Evolutionary conservation across 1,140 invertebrate species (phyloP).

Genomic region (Antheraea pernyi): DNA sequence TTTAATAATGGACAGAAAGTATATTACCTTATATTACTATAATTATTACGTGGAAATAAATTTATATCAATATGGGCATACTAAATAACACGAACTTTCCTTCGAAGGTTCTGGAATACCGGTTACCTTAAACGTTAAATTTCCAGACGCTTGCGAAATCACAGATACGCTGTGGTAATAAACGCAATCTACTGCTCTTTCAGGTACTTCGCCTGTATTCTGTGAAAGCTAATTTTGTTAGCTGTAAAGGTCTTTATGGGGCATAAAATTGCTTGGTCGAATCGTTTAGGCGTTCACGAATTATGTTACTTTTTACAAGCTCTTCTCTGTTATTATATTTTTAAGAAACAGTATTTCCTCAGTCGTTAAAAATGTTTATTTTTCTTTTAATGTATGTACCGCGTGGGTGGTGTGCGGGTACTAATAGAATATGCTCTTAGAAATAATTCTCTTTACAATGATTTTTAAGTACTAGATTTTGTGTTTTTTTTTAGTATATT

Average conservation of each 20-base stretch:
- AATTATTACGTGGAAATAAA: too few species aligned
- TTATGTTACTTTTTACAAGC: not conserved
- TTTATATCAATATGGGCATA: too few species aligned
- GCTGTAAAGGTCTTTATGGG: not conserved
- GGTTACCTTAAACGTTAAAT: not conserved
- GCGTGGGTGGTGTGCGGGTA: not conserved
- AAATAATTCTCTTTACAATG: not conserved
- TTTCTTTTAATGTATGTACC: not conserved
- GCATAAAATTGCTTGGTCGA: not conserved
- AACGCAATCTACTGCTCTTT: not conserved
- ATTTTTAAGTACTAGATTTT: too few species aligned
- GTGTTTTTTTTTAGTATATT: too few species aligned
- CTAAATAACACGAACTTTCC: too few species aligned
- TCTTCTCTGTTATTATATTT: not conserved
- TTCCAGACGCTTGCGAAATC: not conserved
- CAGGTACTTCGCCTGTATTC: not conserved
- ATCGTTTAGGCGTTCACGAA: not conserved
- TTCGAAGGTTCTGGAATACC: not conserved
- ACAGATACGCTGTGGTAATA: not conserved
- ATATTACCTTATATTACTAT: too few species aligned
- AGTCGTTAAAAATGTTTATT: not conserved
- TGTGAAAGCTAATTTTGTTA: constrained; percentile 1
- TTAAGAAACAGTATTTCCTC: not conserved
- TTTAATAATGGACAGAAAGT: too few species aligned
- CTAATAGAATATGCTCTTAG: not conserved